phyloP scores from a whole-genome alignment of 2,797 vertebrate genomes.

The Chromis chromis region DNA sequence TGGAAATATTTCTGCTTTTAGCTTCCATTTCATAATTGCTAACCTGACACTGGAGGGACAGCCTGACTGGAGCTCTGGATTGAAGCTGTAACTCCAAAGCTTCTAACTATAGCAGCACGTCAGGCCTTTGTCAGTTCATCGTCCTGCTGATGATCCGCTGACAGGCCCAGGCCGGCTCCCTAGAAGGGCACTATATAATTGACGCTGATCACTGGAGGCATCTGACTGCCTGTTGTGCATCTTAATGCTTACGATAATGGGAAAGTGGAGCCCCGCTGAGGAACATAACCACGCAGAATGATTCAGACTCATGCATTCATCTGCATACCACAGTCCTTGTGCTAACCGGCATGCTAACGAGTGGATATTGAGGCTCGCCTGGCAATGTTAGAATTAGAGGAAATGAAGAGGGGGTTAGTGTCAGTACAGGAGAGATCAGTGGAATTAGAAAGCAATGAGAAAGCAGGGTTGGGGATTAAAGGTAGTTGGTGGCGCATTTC shows the following conservation, averaged over 20 bases:
- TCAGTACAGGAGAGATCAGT: slow-evolving; percentile 16
- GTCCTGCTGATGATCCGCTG: slow-evolving; percentile 33
- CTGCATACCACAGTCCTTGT: slow-evolving; percentile 22
- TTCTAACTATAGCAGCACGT: slow-evolving; percentile 3
- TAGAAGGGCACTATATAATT: slow-evolving; percentile 39
- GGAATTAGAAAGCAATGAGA: slow-evolving; percentile 29
- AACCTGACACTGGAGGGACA: not conserved
- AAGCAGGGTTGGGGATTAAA: slow-evolving; percentile 13
- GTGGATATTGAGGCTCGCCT: slow-evolving; percentile 22
- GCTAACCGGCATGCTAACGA: slow-evolving; percentile 44
- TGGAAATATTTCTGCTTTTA: not conserved
- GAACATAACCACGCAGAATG: slow-evolving; percentile 31
- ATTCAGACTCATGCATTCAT: slow-evolving; percentile 40
- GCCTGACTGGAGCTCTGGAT: not conserved
- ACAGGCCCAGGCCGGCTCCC: slow-evolving; percentile 21
- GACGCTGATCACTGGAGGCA: slow-evolving; percentile 57
- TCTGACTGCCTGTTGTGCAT: slow-evolving; percentile 54
- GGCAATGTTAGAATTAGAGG: slow-evolving; percentile 11
- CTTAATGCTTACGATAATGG: slow-evolving; percentile 51
- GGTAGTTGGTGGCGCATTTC: slow-evolving; percentile 1
- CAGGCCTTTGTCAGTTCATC: slow-evolving; percentile 25
- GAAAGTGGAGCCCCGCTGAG: slow-evolving; percentile 37
- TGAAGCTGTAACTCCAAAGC: not conserved
- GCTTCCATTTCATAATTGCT: not conserved
- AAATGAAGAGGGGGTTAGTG: slow-evolving; percentile 22